Evolutionary conservation across 2,797 vertebrate genomes (phyloP).

Genomic region (Arctocebus calabarensis): DNA sequence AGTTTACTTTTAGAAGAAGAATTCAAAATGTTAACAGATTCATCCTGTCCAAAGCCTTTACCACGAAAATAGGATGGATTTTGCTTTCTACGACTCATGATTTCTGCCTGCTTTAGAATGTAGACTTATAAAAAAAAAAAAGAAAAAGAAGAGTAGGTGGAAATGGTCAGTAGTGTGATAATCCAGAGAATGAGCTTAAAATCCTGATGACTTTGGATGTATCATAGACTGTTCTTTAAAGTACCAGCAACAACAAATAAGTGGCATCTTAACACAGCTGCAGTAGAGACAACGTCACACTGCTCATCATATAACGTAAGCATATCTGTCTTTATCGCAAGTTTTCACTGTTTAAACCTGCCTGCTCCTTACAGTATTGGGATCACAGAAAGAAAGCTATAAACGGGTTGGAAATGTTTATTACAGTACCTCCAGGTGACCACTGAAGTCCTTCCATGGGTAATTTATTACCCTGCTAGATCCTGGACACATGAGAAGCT

Average conservation of each 20-base stretch:
- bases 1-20: constrained; percentile 46
- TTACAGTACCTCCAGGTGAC: constrained; percentile 32
- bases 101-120: constrained; percentile 3
- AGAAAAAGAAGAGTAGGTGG: not conserved
- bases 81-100: constrained; percentile 9
- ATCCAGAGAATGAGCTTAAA: not conserved
- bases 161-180: constrained; percentile 9
- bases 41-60: constrained; percentile 28
- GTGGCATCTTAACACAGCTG: not conserved
- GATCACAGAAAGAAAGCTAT: constrained; percentile 35
- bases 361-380: not conserved
- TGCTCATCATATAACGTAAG: not conserved
- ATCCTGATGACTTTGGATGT: constrained; percentile 31
- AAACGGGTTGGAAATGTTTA: constrained; percentile 63
- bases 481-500: not conserved
- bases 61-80: constrained; percentile 40
- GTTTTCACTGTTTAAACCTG: constrained; percentile 49
- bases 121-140: not conserved
- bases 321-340: not conserved
- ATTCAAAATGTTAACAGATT: constrained; percentile 44
- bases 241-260: not conserved
- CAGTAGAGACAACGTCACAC: not conserved
- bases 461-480: constrained; percentile 29
- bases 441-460: not conserved
- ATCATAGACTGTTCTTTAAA: not conserved